These are phyloP conservation scores for Philereme vetulata DNA, from an alignment of 2,888 invertebrate genomes.

Conservation along the genomic window DNA sequence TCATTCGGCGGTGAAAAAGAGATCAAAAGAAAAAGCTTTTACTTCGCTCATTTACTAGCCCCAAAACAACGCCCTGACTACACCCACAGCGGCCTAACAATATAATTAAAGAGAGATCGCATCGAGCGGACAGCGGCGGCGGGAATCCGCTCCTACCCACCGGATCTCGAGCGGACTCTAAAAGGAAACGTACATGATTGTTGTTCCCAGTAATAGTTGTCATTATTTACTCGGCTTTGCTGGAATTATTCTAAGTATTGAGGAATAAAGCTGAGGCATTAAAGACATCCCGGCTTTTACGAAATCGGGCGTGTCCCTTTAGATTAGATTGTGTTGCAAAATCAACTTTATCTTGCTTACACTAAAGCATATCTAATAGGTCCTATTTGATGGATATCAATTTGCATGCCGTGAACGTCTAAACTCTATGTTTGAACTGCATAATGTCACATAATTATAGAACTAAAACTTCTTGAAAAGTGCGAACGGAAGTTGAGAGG, in stretches of 20 bases:
- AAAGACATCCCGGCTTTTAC: not conserved
- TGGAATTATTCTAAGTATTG: constrained; percentile 36
- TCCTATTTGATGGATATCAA: too few species aligned
- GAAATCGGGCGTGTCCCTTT: not conserved
- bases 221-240: constrained; percentile 59
- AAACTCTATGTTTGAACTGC: too few species aligned
- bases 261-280: constrained; percentile 22
- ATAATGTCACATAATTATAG: too few species aligned
- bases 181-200: constrained; percentile 72
- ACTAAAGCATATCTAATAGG: too few species aligned
- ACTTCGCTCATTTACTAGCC: too few species aligned
- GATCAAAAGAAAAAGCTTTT: too few species aligned
- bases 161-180: constrained; percentile 70
- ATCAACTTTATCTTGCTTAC: not conserved
- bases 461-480: too few species aligned
- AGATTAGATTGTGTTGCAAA: not conserved
- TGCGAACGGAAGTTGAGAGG: too few species aligned
- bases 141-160: constrained; percentile 40
- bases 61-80: too few species aligned
- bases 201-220: constrained; percentile 69
- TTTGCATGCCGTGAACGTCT: too few species aligned
- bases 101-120: constrained; percentile 82
- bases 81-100: constrained; percentile 59
- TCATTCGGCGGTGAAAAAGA: too few species aligned
- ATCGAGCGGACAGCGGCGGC: constrained; percentile 56